phyloP scores from a whole-genome alignment of 2,797 vertebrate species.

The Acipenser oxyrinchus region DNA sequence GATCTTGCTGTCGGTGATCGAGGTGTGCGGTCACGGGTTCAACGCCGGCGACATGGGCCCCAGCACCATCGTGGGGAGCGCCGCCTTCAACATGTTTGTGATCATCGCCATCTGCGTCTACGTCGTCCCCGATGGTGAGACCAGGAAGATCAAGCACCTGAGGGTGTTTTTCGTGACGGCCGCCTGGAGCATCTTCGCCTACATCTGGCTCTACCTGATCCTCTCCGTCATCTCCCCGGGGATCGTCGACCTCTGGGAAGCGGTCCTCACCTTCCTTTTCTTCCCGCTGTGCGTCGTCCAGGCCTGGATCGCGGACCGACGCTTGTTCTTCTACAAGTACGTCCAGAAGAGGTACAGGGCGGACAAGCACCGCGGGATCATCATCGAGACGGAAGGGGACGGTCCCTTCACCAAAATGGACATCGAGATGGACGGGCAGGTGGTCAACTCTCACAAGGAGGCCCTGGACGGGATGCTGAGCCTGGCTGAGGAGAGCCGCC shows the following conservation, averaged over 20 bases:
- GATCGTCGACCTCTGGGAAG: constrained; percentile 74
- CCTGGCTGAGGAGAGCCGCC: constrained; percentile 55
- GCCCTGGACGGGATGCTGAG: constrained; percentile 67
- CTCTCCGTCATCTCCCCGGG: constrained; percentile 65
- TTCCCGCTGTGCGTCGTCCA: constrained; percentile 73
- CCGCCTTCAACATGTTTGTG: constrained; percentile 78
- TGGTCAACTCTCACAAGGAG: constrained; percentile 51
- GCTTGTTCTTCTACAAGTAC: constrained; percentile 71
- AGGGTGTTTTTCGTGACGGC: constrained; percentile 75
- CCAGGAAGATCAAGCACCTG: constrained; percentile 71
- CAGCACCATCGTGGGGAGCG: constrained; percentile 75
- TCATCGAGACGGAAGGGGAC: constrained; percentile 63
- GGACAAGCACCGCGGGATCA: constrained; percentile 62
- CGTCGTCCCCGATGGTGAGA: constrained; percentile 70
- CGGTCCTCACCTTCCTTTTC: constrained; percentile 69
- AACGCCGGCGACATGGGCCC: constrained; percentile 65
- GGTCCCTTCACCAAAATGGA: constrained; percentile 64
- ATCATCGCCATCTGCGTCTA: constrained; percentile 75
- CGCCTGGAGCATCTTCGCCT: constrained; percentile 73
- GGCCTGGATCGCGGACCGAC: constrained; percentile 73
- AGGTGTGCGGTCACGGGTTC: constrained; percentile 71
- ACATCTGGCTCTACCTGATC: constrained; percentile 77
- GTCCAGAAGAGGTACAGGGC: constrained; percentile 65
- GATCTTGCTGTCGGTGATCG: constrained; percentile 75
- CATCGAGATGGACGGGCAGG: constrained; percentile 64